Evolutionary conservation across 2,888 invertebrate genomes (phyloP).

Genomic region (Thera obeliscata): DNA sequence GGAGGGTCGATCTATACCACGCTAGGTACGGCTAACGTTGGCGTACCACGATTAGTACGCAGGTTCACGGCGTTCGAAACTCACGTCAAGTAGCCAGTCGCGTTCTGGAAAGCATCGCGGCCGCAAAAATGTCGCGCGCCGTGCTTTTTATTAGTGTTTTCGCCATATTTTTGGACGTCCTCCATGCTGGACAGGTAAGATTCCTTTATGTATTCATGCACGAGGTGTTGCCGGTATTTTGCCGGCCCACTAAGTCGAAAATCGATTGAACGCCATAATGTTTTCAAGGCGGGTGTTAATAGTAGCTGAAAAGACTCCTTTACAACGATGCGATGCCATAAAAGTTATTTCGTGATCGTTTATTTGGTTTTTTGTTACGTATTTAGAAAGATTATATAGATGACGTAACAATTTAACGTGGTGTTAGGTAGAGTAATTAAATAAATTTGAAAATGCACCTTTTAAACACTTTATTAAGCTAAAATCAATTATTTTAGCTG

Average conservation of each 20-base stretch:
- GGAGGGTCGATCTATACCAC: constrained; percentile 82
- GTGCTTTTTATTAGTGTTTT: constrained; percentile 85
- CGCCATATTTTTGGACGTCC: constrained; percentile 84
- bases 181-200: constrained; percentile 84
- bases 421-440: background rate
- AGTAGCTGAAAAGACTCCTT: constrained; percentile 70
- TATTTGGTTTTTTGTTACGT: constrained; percentile 49
- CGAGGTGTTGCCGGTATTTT: constrained; percentile 36
- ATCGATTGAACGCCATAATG: constrained; percentile 76
- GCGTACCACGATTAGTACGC: constrained; percentile 76
- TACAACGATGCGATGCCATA: constrained; percentile 63
- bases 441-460: background rate
- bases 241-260: constrained; percentile 63
- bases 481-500: background rate
- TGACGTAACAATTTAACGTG: constrained; percentile 61
- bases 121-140: constrained; percentile 86
- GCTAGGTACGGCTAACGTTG: constrained; percentile 79
- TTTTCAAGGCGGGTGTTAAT: constrained; percentile 76
- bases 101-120: constrained; percentile 70
- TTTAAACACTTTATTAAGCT: background rate
- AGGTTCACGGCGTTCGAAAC: constrained; percentile 75
- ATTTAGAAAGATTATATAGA: constrained; percentile 41
- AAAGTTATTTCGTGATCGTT: constrained; percentile 63
- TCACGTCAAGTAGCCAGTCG: constrained; percentile 70
- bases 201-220: constrained; percentile 39